Percentiles rank a stretch among this genome's conserved stretches.
phyloP scores from a whole-genome alignment of 2,113 vertebrate species.

The Protobothrops flavoviridis region DNA sequence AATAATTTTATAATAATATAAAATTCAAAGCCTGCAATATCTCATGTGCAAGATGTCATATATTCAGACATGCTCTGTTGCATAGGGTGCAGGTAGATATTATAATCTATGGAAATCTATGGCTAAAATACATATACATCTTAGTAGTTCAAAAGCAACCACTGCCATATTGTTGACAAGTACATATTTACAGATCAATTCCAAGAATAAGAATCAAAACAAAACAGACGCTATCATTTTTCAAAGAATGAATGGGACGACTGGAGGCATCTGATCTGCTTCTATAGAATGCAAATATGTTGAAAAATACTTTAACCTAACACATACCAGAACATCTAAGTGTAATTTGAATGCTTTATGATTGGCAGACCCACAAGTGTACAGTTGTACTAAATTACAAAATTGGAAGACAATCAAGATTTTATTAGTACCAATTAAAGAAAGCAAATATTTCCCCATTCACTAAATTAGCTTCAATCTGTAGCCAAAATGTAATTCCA shows the following conservation, averaged over 20 bases:
- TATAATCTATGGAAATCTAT: not conserved
- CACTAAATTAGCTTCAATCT: not conserved
- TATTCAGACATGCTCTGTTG: not conserved
- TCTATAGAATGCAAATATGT: not conserved
- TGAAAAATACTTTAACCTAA: not conserved
- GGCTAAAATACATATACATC: not conserved
- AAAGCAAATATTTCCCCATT: not conserved
- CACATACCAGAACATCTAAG: not conserved
- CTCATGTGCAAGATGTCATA: not conserved
- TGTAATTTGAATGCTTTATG: not conserved
- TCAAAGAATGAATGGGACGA: not conserved
- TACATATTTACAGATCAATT: not conserved
- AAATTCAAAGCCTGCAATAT: not conserved
- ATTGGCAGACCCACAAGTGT: not conserved
- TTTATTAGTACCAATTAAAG: not conserved
- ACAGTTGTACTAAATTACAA: not conserved
- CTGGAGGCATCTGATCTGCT: not conserved
- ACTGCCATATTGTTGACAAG: not conserved
- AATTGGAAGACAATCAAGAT: not conserved
- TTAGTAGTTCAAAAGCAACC: not conserved
- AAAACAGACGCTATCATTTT: not conserved
- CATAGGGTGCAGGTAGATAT: not conserved
- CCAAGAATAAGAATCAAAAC: not conserved
- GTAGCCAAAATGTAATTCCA: not conserved
- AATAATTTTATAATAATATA: not conserved